phyloP scores from a whole-genome alignment of 2,113 vertebrate genomes.

The Melanostigma gelatinosum region DNA sequence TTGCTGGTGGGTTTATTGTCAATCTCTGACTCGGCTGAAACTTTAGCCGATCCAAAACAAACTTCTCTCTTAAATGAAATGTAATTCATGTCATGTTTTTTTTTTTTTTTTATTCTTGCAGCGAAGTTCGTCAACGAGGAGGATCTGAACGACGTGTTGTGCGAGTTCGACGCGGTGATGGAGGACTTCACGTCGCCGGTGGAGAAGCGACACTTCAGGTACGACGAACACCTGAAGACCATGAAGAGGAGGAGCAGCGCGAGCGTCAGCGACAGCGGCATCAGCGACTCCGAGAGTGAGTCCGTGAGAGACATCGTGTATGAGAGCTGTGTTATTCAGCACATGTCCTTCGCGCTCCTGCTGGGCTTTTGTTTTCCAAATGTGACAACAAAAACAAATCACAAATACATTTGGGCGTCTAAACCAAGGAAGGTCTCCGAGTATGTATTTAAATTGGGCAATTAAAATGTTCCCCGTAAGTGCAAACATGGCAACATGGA shows the following conservation, averaged over 20 bases:
- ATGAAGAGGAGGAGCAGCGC: conserved; percentile 93
- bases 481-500: background rate
- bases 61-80: background rate
- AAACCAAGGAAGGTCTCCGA: background rate
- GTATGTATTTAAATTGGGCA: background rate
- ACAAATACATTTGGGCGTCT: background rate
- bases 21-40: background rate
- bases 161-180: conserved; percentile 94
- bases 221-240: conserved; percentile 91
- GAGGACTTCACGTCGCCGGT: conserved; percentile 92
- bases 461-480: background rate
- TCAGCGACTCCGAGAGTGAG: conserved; percentile 95
- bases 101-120: background rate
- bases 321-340: background rate
- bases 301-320: background rate
- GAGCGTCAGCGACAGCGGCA: conserved; percentile 92
- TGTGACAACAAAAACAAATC: background rate
- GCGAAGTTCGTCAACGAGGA: conserved; percentile 63
- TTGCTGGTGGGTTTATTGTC: background rate
- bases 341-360: background rate
- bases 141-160: conserved; percentile 88
- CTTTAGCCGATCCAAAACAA: background rate
- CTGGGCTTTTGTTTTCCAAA: background rate
- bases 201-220: conserved; percentile 90
- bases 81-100: background rate